Evolutionary conservation across 2,888 invertebrate genomes (phyloP).

Genomic region (Eristalis tenax): DNA sequence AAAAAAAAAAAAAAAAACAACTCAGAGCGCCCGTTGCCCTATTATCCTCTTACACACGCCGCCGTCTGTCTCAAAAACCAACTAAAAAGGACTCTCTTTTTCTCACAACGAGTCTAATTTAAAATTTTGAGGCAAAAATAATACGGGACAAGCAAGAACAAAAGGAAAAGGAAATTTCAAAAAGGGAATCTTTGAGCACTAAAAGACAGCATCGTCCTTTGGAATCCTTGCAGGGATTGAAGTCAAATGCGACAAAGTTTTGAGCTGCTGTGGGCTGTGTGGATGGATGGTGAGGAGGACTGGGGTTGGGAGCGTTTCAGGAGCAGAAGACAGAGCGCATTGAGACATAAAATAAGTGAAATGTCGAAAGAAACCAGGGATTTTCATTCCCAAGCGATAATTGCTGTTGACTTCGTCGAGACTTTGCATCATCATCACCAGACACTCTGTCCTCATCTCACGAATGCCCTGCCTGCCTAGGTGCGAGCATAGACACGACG

Average conservation of each 20-base stretch:
- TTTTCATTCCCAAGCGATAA: conserved; percentile 59
- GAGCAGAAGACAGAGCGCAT: background rate
- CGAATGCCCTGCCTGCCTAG: background rate
- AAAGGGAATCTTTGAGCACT: conserved; percentile 34
- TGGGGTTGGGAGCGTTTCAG: background rate
- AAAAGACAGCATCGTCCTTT: conserved; percentile 18
- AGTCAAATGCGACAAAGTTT: background rate
- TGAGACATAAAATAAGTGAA: conserved; percentile 23
- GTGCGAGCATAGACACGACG: background rate
- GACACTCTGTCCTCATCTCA: background rate
- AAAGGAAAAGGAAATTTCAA: conserved; percentile 38
- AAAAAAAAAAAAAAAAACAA: too few relatives aligned
- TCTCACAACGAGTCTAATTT: conserved; percentile 56
- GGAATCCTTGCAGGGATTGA: background rate
- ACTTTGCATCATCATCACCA: conserved; percentile 45
- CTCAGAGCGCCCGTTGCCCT: conserved; percentile 4
- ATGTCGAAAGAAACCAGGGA: conserved; percentile 28
- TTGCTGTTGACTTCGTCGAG: conserved; percentile 65
- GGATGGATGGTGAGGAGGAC: background rate
- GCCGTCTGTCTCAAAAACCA: conserved; percentile 10
- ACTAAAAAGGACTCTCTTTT: conserved; percentile 12
- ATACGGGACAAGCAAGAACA: background rate
- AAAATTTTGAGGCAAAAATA: conserved; percentile 21
- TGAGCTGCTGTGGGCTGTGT: background rate
- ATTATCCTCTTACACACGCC: conserved; percentile 46